Evolutionary conservation across 2,888 invertebrate genomes (phyloP), one percentile per base, ranked within the genome.

Genomic region (Apantesis nais): DNA sequence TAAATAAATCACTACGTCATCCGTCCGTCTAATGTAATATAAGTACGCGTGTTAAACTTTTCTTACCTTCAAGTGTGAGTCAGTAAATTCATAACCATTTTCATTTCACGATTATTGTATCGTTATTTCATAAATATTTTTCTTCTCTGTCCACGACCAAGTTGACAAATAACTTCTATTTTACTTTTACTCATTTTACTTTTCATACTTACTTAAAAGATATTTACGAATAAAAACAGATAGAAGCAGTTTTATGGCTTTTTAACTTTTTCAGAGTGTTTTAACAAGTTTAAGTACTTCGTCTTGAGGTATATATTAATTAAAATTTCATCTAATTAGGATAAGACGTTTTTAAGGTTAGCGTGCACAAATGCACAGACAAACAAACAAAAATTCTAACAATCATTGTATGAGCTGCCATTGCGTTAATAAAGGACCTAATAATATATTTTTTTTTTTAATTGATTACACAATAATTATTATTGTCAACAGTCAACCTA

Each of bases 201-300:
- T 41, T 1, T 29, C 16, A 41, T 41, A 62, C 63, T 63, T 29
- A 29, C 29, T 29, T 16, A 41, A 29, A 41, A 63, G n/a, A 63
- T 41, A 41, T 41, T 41, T 19, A 29, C 25, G 41, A 41, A 41
- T 63, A 29, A 29, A 41, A 29, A 55, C 52, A 52, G 39, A 11
- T 39, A 11, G 12, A 52, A n/a, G n/a, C 14, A 41, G 39, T 62
- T 41, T 62, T 25, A 62, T 41, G 39, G 16, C 16, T 39, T 19
- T 16, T n/a, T 62, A 62, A 62, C 39, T 62, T 62, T 37, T 39
- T 41, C 25, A 41, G 39, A 62, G n/a, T 62, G 39, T 62, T 62
- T 62, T 29, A 62, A 62, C 39, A 39, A 41, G 3, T 29, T 0
- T 25, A 25, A 52, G n/a, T 52, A 52, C 52, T 25, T 52, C n/a